These are phyloP conservation scores for Liparis tanakae DNA, from an alignment of 2,797 vertebrate species.

Conservation along the genomic window DNA sequence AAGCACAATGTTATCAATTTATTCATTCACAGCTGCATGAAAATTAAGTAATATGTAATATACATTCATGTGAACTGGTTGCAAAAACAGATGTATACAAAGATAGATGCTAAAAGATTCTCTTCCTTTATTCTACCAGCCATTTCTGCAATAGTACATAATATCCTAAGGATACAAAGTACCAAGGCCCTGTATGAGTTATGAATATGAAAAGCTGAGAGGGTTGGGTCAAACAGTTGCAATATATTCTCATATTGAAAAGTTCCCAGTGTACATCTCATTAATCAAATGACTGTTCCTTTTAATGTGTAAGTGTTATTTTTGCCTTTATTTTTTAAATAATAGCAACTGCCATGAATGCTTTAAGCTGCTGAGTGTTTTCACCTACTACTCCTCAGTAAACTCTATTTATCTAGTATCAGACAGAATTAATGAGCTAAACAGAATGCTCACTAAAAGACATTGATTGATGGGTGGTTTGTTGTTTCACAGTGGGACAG, in stretches of 20 bases:
- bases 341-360: conserved; percentile 55
- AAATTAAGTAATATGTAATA: conserved; percentile 43
- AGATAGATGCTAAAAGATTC: conserved; percentile 35
- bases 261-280: conserved; percentile 17
- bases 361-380: conserved; percentile 53
- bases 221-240: conserved; percentile 34
- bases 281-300: conserved; percentile 45
- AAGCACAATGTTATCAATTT: conserved; percentile 52
- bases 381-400: conserved; percentile 49
- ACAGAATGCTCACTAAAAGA: conserved; percentile 54
- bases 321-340: conserved; percentile 48
- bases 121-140: conserved; percentile 20
- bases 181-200: conserved; percentile 57
- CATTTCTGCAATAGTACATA: conserved; percentile 41
- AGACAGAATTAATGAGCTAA: conserved; percentile 52
- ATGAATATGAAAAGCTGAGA: conserved; percentile 44
- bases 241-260: conserved; percentile 57
- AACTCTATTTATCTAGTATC: conserved; percentile 49
- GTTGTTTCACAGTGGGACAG: conserved; percentile 79
- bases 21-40: conserved; percentile 59
- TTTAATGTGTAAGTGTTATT: conserved; percentile 46
- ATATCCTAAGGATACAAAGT: conserved; percentile 64
- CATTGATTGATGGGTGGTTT: conserved; percentile 73
- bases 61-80: conserved; percentile 35
- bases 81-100: conserved; percentile 36